Evolutionary conservation across 2,888 invertebrate species (phyloP).

Genomic region (Brachyopa scutellaris): DNA sequence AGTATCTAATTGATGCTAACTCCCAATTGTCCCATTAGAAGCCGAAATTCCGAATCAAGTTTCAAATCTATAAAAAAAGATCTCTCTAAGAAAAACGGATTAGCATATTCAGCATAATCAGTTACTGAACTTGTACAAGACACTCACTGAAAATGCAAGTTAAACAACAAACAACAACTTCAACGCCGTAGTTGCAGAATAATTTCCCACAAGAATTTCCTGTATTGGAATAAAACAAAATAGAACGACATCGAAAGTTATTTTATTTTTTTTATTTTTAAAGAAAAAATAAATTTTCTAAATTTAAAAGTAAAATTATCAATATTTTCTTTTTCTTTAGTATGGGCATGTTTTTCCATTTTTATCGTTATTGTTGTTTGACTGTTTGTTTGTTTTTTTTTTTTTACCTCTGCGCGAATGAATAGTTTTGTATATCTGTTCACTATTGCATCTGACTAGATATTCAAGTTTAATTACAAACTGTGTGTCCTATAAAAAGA

Average conservation of each 20-base stretch:
- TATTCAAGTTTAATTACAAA: conserved; percentile 52
- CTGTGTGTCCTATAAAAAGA: conserved; percentile 32
- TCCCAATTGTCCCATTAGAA: no score
- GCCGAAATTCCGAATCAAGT: no score
- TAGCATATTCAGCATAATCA: not conserved
- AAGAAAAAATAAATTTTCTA: conserved; percentile 36
- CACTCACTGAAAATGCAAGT: conserved; percentile 28
- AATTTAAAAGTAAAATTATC: conserved; percentile 50
- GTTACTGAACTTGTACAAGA: not conserved
- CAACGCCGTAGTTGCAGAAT: not conserved
- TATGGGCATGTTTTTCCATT: conserved; percentile 38
- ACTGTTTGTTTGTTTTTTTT: conserved; percentile 4
- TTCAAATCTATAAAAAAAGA: no score
- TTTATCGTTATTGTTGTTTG: not conserved
- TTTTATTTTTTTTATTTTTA: conserved; percentile 4
- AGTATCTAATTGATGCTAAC: no score
- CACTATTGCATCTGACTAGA: conserved; percentile 43
- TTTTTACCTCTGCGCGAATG: not conserved
- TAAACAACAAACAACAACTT: not conserved
- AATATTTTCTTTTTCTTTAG: conserved; percentile 33
- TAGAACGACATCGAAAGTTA: conserved; percentile 44
- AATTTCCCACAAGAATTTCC: conserved; percentile 37
- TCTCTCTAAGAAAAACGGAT: no score
- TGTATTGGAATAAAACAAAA: conserved; percentile 28
- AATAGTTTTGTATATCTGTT: conserved; percentile 31